phyloP scores from a whole-genome alignment of 1,140 invertebrate species.

The Leptinotarsa undecemlineata region DNA sequence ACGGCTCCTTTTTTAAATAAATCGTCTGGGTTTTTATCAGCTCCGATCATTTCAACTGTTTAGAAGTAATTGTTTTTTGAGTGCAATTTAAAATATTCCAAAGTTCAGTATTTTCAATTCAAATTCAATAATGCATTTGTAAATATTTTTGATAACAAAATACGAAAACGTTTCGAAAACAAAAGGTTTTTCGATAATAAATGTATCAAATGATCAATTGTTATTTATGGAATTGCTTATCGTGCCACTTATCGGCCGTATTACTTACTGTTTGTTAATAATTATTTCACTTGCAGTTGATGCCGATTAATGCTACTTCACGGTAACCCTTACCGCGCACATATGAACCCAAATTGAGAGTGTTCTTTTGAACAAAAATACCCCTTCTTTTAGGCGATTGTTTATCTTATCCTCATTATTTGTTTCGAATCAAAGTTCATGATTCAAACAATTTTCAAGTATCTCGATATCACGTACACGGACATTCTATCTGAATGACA shows the following conservation, averaged over 20 bases:
- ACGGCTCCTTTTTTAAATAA: too few species aligned
- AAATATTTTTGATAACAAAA: too few species aligned
- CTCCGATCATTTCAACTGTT: too few species aligned
- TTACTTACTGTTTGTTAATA: slow-evolving; percentile 4
- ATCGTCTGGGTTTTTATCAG: too few species aligned
- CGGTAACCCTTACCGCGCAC: not conserved
- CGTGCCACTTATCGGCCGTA: not conserved
- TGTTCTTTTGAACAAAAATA: not conserved
- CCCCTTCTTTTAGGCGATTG: slow-evolving; percentile 14
- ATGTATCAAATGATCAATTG: not conserved
- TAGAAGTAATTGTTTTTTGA: too few species aligned
- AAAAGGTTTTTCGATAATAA: not conserved
- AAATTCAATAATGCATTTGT: too few species aligned
- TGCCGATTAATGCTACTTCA: too few species aligned
- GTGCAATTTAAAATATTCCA: too few species aligned
- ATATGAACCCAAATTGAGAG: slow-evolving; percentile 1
- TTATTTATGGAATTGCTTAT: slow-evolving; percentile 5
- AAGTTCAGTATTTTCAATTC: too few species aligned
- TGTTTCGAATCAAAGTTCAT: slow-evolving; percentile 29
- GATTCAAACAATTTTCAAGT: slow-evolving; percentile 16
- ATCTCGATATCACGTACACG: slow-evolving; percentile 1
- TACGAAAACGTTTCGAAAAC: too few species aligned
- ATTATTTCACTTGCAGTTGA: too few species aligned
- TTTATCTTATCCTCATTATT: slow-evolving; percentile 24
- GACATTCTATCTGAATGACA: not conserved